phyloP scores from a whole-genome alignment of 1,140 invertebrate species.

The Bombus superbus region DNA sequence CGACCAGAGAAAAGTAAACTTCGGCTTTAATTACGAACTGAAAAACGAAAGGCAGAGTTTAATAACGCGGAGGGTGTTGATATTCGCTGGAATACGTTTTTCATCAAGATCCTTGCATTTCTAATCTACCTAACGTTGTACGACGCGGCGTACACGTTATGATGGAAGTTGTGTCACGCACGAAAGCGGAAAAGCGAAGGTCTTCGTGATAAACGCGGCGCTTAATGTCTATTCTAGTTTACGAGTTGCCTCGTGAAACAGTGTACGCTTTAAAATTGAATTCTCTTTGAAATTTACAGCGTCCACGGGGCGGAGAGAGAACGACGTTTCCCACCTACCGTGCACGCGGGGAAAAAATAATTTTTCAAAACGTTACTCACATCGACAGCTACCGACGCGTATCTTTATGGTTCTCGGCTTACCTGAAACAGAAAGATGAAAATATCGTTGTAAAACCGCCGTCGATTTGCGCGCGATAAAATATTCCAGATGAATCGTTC shows the following conservation, averaged over 20 bases:
- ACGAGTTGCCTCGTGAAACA: conserved; percentile 1
- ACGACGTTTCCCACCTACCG: neutral
- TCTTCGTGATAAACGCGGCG: conserved; percentile 19
- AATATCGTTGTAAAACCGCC: neutral
- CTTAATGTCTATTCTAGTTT: conserved; percentile 4
- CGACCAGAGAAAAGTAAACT: neutral
- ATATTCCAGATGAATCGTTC: neutral
- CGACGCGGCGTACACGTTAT: neutral
- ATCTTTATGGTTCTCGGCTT: neutral
- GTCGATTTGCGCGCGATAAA: neutral
- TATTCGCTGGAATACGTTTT: neutral
- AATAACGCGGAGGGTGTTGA: neutral
- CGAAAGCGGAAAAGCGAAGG: neutral
- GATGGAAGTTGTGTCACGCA: neutral
- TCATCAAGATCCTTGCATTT: neutral
- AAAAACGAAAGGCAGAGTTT: neutral
- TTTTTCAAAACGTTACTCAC: neutral
- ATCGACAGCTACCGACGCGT: too few species aligned
- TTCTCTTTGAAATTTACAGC: neutral
- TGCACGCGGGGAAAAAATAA: neutral
- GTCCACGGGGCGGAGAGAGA: too few species aligned
- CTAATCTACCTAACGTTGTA: neutral
- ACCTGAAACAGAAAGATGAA: conserved; percentile 33
- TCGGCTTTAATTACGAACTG: neutral
- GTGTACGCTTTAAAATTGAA: conserved; percentile 7